These are phyloP conservation scores for Tachystola acroxantha DNA, from an alignment of 2,888 invertebrate species.

Conservation along the genomic window DNA sequence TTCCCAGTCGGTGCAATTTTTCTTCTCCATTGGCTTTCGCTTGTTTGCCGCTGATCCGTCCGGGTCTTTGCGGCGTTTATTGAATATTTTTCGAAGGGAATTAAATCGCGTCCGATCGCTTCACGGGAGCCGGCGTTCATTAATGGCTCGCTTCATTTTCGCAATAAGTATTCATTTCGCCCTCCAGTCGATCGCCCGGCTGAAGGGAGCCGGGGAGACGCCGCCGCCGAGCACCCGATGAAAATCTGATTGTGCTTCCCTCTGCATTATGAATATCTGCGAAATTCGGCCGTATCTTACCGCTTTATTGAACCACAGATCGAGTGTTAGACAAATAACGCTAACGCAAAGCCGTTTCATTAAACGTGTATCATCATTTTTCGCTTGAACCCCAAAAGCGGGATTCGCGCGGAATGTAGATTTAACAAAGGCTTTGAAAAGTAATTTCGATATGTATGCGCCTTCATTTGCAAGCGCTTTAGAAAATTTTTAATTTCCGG, in stretches of 20 bases:
- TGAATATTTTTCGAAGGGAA: conserved; percentile 69
- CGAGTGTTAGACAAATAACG: conserved; percentile 49
- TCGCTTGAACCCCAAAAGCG: conserved; percentile 22
- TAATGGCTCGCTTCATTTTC: conserved; percentile 68
- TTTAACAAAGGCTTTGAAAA: conserved; percentile 44
- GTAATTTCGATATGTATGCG: conserved; percentile 47
- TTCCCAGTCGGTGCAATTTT: conserved; percentile 41
- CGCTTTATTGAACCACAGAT: conserved; percentile 50
- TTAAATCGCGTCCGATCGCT: conserved; percentile 59
- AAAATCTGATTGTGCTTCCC: conserved; percentile 71
- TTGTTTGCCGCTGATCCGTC: conserved; percentile 44
- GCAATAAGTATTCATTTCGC: conserved; percentile 74
- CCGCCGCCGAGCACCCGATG: conserved; percentile 37
- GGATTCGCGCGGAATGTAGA: conserved; percentile 32
- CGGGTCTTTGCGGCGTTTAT: conserved; percentile 52
- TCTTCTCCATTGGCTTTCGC: conserved; percentile 39
- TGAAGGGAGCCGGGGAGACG: conserved; percentile 20
- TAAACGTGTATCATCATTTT: conserved; percentile 42
- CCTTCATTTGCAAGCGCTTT: conserved; percentile 55
- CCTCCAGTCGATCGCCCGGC: conserved; percentile 24
- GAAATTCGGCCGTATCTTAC: conserved; percentile 48
- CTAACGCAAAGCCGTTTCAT: conserved; percentile 38
- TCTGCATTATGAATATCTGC: conserved; percentile 70
- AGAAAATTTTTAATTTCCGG: conserved; percentile 61
- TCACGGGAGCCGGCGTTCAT: conserved; percentile 55